These are phyloP conservation scores for Chamaea fasciata DNA, from an alignment of 2,113 vertebrate species.

Conservation along the genomic window DNA sequence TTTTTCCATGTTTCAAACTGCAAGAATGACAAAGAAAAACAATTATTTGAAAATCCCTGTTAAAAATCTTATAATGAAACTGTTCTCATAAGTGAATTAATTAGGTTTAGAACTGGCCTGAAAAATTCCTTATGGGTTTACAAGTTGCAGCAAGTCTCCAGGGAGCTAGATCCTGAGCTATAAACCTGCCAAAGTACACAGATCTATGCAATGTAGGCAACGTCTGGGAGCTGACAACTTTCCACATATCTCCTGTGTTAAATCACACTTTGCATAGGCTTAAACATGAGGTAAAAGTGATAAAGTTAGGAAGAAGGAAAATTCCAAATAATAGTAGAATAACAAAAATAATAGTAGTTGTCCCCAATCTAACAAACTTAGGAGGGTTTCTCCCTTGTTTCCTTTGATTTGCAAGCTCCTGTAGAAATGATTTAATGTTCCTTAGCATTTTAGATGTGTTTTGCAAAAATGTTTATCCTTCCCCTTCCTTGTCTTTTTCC, in stretches of 20 bases:
- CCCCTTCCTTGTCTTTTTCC: slow-evolving; percentile 36
- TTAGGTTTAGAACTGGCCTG: slow-evolving; percentile 56
- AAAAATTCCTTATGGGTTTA: slow-evolving; percentile 71
- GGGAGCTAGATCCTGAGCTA: slow-evolving; percentile 43
- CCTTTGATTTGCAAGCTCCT: not conserved
- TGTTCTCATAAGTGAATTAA: slow-evolving; percentile 61
- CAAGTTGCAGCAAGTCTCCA: slow-evolving; percentile 63
- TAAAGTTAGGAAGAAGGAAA: slow-evolving; percentile 35
- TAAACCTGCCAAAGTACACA: slow-evolving; percentile 67
- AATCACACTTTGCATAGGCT: slow-evolving; percentile 38
- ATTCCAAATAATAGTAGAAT: not conserved
- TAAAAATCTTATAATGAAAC: slow-evolving; percentile 23
- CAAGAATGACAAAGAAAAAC: slow-evolving; percentile 37
- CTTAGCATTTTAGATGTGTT: not conserved
- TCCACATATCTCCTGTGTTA: slow-evolving; percentile 60
- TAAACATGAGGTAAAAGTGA: slow-evolving; percentile 19
- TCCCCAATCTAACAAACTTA: not conserved
- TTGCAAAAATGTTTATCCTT: slow-evolving; percentile 39
- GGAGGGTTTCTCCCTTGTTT: slow-evolving; percentile 19
- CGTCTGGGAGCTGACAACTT: slow-evolving; percentile 51
- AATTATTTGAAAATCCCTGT: slow-evolving; percentile 31
- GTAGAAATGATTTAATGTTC: slow-evolving; percentile 27
- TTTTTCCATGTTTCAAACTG: slow-evolving; percentile 20
- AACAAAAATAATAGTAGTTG: not conserved
- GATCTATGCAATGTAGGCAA: slow-evolving; percentile 46